Evolutionary conservation across 2,888 invertebrate species (phyloP), one percentile per base, ranked within the genome.

Genomic region (Frankliniella intonsa): DNA sequence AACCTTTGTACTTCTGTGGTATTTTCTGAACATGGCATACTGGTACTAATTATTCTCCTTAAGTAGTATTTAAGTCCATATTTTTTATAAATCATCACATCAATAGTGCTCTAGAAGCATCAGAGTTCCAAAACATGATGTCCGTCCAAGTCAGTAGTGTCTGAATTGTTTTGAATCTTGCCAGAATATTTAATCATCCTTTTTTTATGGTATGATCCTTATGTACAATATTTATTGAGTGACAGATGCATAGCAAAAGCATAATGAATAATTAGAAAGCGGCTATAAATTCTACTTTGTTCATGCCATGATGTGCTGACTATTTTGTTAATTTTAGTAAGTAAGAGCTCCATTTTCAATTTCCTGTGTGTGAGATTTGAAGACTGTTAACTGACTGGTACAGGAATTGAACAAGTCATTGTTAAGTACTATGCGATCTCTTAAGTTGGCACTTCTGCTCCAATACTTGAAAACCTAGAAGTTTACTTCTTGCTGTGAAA

Each of bases 361-460:
- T 76, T 76, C 22, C 69, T 25, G 25, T 11, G 9, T 76, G 69
- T 76, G 69, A 76, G 69, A 76, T 25, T 76, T 76, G 69, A 76
- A 76, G 69, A 76, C 69, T 76, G 69, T 69, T 12, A 19, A 22
- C 25, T 76, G 25, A 76, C 69, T 22, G 8, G 0, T 7, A 62
- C 22, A 17, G 14, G 69, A 76, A 76, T 12, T 12, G 25, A 76
- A 76, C 69, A 76, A 76, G 69, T 25, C 69, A 76, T 25, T 76
- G 55, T 38, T 38, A 3, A 38, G 38, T 38, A 38, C 38, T 17
- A 62, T 17, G 7, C n/a, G 62, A 62, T 62, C 62, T 62, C 62
- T 62, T 19, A 62, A 17, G n/a, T 62, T 62, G 62, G 38, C 38
- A 38, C 38, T 38, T 38, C 38, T 38, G 38, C 38, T 38, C 38